phyloP scores from a whole-genome alignment of 2,888 invertebrate species.

The Noctua pronuba region DNA sequence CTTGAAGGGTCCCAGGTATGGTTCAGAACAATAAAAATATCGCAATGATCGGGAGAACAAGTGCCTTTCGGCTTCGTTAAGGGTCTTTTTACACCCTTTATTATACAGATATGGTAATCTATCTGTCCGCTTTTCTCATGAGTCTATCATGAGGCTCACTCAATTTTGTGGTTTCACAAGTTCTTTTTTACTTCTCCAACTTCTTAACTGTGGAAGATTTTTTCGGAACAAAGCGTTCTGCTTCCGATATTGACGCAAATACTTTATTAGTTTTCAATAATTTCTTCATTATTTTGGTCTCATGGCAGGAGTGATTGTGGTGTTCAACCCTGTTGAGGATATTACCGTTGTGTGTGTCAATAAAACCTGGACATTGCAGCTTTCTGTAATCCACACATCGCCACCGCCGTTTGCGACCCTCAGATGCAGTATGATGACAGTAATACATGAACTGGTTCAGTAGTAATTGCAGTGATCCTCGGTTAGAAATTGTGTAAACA shows the following conservation, averaged over 20 bases:
- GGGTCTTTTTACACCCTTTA: no score
- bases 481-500: constrained; percentile 76
- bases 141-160: neutral
- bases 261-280: constrained; percentile 58
- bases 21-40: no score
- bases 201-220: neutral
- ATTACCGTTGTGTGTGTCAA: constrained; percentile 75
- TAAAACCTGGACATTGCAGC: constrained; percentile 74
- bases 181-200: no score
- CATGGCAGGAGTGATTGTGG: constrained; percentile 75
- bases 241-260: constrained; percentile 59
- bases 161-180: neutral
- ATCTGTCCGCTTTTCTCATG: neutral
- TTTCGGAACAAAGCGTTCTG: constrained; percentile 16
- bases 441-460: constrained; percentile 80
- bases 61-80: no score
- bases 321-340: constrained; percentile 71
- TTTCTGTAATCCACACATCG: constrained; percentile 81
- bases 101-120: neutral
- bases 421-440: constrained; percentile 73
- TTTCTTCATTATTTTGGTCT: constrained; percentile 73
- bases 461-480: constrained; percentile 79
- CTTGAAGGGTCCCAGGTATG: no score
- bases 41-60: no score
- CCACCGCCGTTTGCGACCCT: constrained; percentile 76